Evolutionary conservation across 2,797 vertebrate species (phyloP), one percentile per base, ranked within the genome.

Genomic region (Salmo trutta): DNA sequence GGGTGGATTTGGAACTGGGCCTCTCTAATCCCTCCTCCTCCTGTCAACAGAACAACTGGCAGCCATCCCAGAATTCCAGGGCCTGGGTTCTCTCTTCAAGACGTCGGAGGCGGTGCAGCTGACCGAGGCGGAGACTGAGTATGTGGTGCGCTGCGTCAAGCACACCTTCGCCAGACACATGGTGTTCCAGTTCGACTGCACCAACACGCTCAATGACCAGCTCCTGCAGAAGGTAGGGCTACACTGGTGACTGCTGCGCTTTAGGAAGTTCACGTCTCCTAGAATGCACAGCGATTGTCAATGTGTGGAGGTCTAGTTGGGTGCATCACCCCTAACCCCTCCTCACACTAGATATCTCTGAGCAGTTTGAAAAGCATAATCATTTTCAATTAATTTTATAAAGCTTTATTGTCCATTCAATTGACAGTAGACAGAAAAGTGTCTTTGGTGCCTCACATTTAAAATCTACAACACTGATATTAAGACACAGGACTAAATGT

Each of bases 121-220:
- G 76, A 99, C 98, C 0, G 98, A 99, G 90, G 97, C 96, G 0
- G 98, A 99, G 90, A 99, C 98, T 0, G 98, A 99, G 54, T 99
- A 99, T 19, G 98, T 98, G 84, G 97, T 99, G 66, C 90, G 97
- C 81, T 98, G 97, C 78, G 86, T 98, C 88, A 99, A 99, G 78
- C 98, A 99, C 79, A 90, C 96, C 1, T 99, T 99, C 79, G 83
- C 93, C 6, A 83, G 92, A 64, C 97, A 99, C 90, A 93, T 99
- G 62, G 97, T 99, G 56, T 99, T 99, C 91, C 95, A 99, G 97
- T 99, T 99, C 72, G 98, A 99, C 84, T 99, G 98, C 88, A 99
- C 98, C 0, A 99, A 99, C 91, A 99, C 98, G 0, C 92, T 99
- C 24, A 99, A 98, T 0, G 98, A 99, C 90, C 98, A 99, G 92